phyloP scores from a whole-genome alignment of 2,888 invertebrate species.

The Synergus umbraculus region DNA sequence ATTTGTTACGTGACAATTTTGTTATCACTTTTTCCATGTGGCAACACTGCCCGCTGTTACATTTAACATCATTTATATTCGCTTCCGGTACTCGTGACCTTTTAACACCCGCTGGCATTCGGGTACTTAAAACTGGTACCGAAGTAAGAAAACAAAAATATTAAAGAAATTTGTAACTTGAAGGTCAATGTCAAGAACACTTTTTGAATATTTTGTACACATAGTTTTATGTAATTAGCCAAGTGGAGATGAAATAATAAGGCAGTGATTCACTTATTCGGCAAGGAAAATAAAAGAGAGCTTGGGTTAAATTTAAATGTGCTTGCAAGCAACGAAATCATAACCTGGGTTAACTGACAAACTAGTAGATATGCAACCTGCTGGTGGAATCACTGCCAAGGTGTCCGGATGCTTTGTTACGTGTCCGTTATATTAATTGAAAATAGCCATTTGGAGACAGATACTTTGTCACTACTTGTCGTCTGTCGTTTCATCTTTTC shows the following conservation, averaged over 20 bases:
- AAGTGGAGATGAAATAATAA: conserved; percentile 42
- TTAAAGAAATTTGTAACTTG: background rate
- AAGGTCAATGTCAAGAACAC: background rate
- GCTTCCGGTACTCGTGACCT: conserved; percentile 40
- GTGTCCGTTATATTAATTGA: conserved; percentile 16
- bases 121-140: conserved; percentile 33
- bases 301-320: conserved; percentile 52
- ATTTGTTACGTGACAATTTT: background rate
- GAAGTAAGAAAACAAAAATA: conserved; percentile 17
- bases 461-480: conserved; percentile 2
- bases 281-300: conserved; percentile 26
- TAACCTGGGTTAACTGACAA: conserved; percentile 63
- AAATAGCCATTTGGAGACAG: background rate
- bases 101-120: conserved; percentile 43
- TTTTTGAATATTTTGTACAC: background rate
- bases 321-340: conserved; percentile 50
- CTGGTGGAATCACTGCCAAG: conserved; percentile 59
- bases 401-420: conserved; percentile 47
- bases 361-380: conserved; percentile 46
- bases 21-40: conserved; percentile 17
- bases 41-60: conserved; percentile 17
- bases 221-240: background rate
- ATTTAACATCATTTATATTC: conserved; percentile 41
- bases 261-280: conserved; percentile 45
- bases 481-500: background rate